Base-by-base conservation (phyloP, 2,888 invertebrate genomes). In the Cybosia mesomella region DNA sequence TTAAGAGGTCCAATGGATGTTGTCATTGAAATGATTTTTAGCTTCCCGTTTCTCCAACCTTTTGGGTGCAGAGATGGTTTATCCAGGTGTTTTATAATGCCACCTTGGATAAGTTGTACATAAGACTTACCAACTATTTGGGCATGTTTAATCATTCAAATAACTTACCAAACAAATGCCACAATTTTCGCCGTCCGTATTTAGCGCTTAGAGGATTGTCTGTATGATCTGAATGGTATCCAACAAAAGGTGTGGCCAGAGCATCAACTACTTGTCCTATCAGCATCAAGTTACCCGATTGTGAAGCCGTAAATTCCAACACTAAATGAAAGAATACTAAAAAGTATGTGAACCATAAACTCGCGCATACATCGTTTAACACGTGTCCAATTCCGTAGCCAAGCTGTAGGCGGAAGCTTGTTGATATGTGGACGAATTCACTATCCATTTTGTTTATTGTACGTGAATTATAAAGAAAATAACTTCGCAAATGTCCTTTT, bases 291-390 rank as follows among this genome's bases (percentile, higher is more conserved):
- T 96, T 91, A 34, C 96, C 96, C 34, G 96, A 96, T 74, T 95
- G 95, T 39, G 93, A 90, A 39, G 96, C 93, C 79, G 92, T 94
- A 83, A 96, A 95, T 83, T 95, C 94, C 58, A 96, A 87, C 49
- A 96, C 95, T 81, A 96, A 92, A 88, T 96, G 96, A 76, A 98
- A 97, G 91, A 97, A 99, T 64, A 99, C 96, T 80, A 99, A 95
- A 60, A 98, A 96, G 90, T 99, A 99, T 1, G 98, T 98, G 91
- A 99, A 99, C 98, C 99, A 99, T 96, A 99, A 97, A 71, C 98
- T 97, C 22, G 98, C 98, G 91, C 98, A 98, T 57, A 99, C 96
- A 92, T 99, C 99, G 90, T 99, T 99, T 80, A 98, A 95, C 63
- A 98, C 96, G 91, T 99, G 98, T 0, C 99, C 98, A 64, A 98